Percentiles rank a stretch among this genome's conserved stretches.
Evolutionary conservation across 2,113 vertebrate genomes (phyloP).

Genomic region (Pelusios castaneus): DNA sequence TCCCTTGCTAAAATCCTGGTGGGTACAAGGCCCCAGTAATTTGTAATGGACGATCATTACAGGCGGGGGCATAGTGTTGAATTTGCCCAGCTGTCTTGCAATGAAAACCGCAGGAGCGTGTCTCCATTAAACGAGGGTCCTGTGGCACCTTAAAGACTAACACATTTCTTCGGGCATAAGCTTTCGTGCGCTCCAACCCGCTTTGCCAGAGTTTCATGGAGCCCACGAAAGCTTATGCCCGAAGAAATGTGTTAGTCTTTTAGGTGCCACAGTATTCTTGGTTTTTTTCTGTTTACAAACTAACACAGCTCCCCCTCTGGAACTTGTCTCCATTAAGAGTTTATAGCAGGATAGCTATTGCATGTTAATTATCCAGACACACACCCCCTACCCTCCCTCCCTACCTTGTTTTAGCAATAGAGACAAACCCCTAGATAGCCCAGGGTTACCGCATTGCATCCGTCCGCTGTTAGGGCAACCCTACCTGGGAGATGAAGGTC

Average conservation of each 20-base stretch:
- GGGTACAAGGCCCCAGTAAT: background rate
- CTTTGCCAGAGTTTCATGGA: no score
- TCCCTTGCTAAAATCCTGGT: background rate
- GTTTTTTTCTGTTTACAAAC: no score
- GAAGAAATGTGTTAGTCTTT: no score
- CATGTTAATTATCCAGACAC: conserved; percentile 51
- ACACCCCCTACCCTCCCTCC: no score
- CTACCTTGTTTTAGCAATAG: no score
- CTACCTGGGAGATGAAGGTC: conserved; percentile 56
- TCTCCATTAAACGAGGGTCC: background rate
- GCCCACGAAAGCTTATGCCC: no score
- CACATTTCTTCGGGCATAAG: no score
- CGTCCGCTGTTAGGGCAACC: conserved; percentile 54
- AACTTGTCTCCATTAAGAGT: background rate
- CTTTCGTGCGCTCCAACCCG: no score
- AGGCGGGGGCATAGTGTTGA: background rate
- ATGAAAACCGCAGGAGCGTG: background rate
- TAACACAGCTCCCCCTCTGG: no score
- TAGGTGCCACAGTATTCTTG: no score
- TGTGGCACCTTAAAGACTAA: no score
- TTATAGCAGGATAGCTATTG: conserved; percentile 63
- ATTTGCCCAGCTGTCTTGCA: background rate
- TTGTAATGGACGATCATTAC: background rate
- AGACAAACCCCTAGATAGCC: conserved; percentile 57
- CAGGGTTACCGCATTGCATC: conserved; percentile 65